These are phyloP conservation scores for Phymanthus crucifer DNA, from an alignment of 92 coral and sea anemone genomes.

Conservation along the genomic window DNA sequence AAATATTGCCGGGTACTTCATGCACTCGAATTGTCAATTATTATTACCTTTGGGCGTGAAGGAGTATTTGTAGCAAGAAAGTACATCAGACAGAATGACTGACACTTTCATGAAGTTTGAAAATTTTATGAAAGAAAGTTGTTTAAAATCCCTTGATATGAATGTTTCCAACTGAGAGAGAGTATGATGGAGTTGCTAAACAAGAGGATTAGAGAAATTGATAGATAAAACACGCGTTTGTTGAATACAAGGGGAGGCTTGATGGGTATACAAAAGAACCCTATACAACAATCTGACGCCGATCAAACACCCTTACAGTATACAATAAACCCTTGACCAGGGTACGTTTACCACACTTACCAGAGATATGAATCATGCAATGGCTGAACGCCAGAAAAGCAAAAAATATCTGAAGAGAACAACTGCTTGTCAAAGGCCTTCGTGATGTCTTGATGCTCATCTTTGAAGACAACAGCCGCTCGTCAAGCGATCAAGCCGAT, in stretches of 20 bases:
- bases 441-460: not conserved
- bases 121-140: not conserved
- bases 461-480: not conserved
- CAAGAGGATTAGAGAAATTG: not conserved
- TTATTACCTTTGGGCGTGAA: not conserved
- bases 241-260: not conserved
- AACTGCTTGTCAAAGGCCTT: not conserved
- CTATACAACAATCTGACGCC: not conserved
- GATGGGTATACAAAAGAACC: constrained; percentile 13
- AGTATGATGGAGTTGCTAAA: not conserved
- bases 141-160: not conserved
- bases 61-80: not conserved
- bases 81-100: not conserved
- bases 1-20: not conserved
- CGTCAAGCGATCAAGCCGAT: not conserved
- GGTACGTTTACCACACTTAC: constrained; percentile 11
- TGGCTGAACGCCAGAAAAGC: constrained; percentile 39
- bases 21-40: constrained; percentile 18
- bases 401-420: constrained; percentile 12
- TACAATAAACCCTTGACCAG: not conserved
- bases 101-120: not conserved
- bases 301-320: not conserved
- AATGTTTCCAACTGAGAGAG: constrained; percentile 17
- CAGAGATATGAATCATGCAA: constrained; percentile 22
- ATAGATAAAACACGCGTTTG: constrained; percentile 3